Evolutionary conservation across 1,140 invertebrate genomes (phyloP).

Genomic region (Diploscapter pachys): DNA sequence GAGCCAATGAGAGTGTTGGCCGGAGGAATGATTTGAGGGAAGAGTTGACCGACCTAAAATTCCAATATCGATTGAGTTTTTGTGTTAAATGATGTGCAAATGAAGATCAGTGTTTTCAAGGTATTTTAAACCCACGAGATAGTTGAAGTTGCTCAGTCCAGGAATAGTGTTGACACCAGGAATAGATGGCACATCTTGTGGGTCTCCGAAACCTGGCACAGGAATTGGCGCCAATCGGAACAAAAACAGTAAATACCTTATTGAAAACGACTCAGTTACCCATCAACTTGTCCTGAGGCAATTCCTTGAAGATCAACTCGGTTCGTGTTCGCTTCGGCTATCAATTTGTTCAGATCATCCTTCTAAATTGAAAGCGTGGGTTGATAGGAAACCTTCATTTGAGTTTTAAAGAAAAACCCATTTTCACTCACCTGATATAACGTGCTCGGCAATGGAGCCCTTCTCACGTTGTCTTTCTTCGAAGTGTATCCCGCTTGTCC

Average conservation of each 20-base stretch:
- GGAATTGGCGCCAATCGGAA: slow-evolving; percentile 57
- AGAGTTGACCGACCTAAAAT: slow-evolving; percentile 53
- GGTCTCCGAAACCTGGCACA: slow-evolving; percentile 56
- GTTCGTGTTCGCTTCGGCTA: slow-evolving; percentile 24
- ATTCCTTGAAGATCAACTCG: slow-evolving; percentile 47
- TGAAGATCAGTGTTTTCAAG: too few relatives aligned
- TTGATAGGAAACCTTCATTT: too few relatives aligned
- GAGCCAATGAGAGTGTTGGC: slow-evolving; percentile 58
- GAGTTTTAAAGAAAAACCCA: neutral
- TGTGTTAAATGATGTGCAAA: neutral
- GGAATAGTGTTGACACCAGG: slow-evolving; percentile 59
- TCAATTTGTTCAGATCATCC: slow-evolving; percentile 29
- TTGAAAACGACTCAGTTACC: too few relatives aligned
- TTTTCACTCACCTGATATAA: slow-evolving; percentile 18
- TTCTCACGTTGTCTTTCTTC: slow-evolving; percentile 8
- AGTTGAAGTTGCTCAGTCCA: slow-evolving; percentile 58
- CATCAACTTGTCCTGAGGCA: slow-evolving; percentile 50
- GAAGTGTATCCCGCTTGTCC: slow-evolving; percentile 7
- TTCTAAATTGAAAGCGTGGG: slow-evolving; percentile 2
- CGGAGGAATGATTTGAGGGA: slow-evolving; percentile 59
- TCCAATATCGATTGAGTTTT: slow-evolving; percentile 4
- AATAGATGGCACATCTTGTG: slow-evolving; percentile 52
- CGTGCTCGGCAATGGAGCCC: slow-evolving; percentile 19
- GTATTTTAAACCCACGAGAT: slow-evolving; percentile 40
- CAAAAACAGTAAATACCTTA: too few relatives aligned